phyloP scores from a whole-genome alignment of 2,113 vertebrate genomes.

The Paratilapia polleni region DNA sequence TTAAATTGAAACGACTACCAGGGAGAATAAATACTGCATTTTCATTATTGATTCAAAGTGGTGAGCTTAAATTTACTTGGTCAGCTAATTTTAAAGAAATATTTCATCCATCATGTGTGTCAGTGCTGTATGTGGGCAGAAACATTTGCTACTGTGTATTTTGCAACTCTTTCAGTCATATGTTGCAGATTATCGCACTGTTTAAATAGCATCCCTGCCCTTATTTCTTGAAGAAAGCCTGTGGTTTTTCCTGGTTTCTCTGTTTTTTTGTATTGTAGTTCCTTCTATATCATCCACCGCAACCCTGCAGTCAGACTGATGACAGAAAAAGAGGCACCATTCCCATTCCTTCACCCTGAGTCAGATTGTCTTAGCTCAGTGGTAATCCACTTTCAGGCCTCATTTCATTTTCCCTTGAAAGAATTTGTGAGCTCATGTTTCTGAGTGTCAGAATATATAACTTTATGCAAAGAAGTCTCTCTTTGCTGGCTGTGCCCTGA shows the following conservation, averaged over 20 bases:
- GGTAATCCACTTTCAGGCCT: conserved; percentile 23
- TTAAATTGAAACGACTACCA: conserved; percentile 40
- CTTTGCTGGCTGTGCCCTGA: neutral
- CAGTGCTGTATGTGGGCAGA: neutral
- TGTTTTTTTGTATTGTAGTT: neutral
- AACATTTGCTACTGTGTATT: conserved; percentile 1
- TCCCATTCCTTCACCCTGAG: conserved; percentile 23
- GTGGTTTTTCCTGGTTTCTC: conserved; percentile 33
- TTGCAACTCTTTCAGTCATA: neutral
- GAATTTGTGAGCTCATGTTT: neutral
- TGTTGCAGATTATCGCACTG: conserved; percentile 16
- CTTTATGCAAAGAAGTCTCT: neutral
- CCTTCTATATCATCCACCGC: conserved; percentile 17
- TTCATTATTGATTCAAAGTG: conserved; percentile 7
- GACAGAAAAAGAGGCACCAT: conserved; percentile 17
- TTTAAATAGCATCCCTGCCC: conserved; percentile 41
- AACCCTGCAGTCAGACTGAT: conserved; percentile 37
- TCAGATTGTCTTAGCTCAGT: conserved; percentile 28
- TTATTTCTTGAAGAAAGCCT: conserved; percentile 18
- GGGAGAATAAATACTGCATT: conserved; percentile 16
- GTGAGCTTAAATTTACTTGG: neutral
- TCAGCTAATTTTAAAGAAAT: conserved; percentile 9
- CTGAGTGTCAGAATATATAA: neutral
- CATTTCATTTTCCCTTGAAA: conserved; percentile 18
- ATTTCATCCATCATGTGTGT: conserved; percentile 5